phyloP scores from a whole-genome alignment of 2,888 invertebrate genomes.

The Zaprionus bogoriensis region DNA sequence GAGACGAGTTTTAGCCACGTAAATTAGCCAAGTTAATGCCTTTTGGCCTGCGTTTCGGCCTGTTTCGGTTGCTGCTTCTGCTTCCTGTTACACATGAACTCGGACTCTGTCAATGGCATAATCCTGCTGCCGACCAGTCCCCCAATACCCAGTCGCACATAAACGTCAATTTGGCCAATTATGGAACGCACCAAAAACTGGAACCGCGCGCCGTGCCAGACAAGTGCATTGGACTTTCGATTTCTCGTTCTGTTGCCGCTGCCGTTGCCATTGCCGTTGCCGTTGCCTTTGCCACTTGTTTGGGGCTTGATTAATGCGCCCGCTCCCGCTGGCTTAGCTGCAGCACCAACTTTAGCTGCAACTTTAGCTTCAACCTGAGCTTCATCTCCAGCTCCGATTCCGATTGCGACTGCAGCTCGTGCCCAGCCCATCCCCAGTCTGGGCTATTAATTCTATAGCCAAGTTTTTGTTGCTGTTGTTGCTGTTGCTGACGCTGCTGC shows the following conservation, averaged over 20 bases:
- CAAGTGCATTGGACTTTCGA: constrained; percentile 74
- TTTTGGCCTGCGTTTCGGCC: constrained; percentile 33
- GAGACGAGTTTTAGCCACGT: constrained; percentile 70
- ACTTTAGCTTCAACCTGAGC: constrained; percentile 1
- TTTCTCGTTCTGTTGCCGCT: constrained; percentile 51
- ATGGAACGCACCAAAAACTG: constrained; percentile 56
- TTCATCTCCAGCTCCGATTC: neutral
- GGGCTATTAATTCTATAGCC: constrained; percentile 69
- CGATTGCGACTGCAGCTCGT: constrained; percentile 56
- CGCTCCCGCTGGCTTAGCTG: constrained; percentile 46
- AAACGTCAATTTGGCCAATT: constrained; percentile 76
- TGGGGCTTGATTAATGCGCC: constrained; percentile 68
- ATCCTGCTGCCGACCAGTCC: constrained; percentile 41
- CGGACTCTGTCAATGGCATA: constrained; percentile 61
- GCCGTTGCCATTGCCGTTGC: constrained; percentile 17
- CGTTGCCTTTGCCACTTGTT: constrained; percentile 63
- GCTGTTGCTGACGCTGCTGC: constrained; percentile 29
- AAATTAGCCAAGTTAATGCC: constrained; percentile 60
- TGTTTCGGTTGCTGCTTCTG: constrained; percentile 21
- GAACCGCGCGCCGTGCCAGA: constrained; percentile 40
- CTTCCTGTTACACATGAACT: constrained; percentile 7
- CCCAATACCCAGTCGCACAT: constrained; percentile 57
- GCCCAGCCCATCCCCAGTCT: constrained; percentile 52
- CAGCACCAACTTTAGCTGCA: constrained; percentile 23
- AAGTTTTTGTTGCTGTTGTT: constrained; percentile 14